A percentile compares a stretch with the other conserved stretches of the same genome.
Conservation (phyloP, 2,888 invertebrate species). For the Euphydryas editha region DNA sequence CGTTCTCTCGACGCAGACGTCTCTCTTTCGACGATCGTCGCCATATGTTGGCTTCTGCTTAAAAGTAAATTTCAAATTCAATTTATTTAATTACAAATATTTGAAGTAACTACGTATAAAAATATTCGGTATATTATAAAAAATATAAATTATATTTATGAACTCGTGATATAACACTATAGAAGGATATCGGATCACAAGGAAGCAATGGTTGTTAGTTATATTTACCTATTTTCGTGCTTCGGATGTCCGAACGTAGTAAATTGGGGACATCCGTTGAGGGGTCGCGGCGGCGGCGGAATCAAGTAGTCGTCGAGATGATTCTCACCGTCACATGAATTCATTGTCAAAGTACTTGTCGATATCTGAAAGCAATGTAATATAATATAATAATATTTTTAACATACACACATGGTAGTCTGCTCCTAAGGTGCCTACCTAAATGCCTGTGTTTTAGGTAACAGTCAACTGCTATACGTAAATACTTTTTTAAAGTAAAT, state of each 20-base stretch:
- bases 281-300: conserved; percentile 85
- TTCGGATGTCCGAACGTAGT: conserved; percentile 79
- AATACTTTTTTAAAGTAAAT: too few relatives aligned
- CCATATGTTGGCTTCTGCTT: conserved; percentile 71
- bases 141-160: too few relatives aligned
- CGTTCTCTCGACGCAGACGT: conserved; percentile 70
- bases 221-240: conserved; percentile 64
- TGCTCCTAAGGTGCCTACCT: too few relatives aligned
- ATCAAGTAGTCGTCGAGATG: conserved; percentile 85
- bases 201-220: conserved; percentile 3
- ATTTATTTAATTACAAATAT: too few relatives aligned
- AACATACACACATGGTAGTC: too few relatives aligned
- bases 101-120: too few relatives aligned
- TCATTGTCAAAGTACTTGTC: conserved; percentile 76
- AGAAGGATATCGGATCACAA: background rate
- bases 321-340: conserved; percentile 70
- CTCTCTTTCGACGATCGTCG: conserved; percentile 77
- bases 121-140: too few relatives aligned
- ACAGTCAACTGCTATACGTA: too few relatives aligned
- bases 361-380: conserved; percentile 67
- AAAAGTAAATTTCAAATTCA: conserved; percentile 11
- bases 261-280: conserved; percentile 72
- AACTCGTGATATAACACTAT: too few relatives aligned
- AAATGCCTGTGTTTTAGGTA: too few relatives aligned
- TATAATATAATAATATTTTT: too few relatives aligned